Base-by-base conservation (phyloP, 2,888 invertebrate species). In the Tinea trinotella region DNA sequence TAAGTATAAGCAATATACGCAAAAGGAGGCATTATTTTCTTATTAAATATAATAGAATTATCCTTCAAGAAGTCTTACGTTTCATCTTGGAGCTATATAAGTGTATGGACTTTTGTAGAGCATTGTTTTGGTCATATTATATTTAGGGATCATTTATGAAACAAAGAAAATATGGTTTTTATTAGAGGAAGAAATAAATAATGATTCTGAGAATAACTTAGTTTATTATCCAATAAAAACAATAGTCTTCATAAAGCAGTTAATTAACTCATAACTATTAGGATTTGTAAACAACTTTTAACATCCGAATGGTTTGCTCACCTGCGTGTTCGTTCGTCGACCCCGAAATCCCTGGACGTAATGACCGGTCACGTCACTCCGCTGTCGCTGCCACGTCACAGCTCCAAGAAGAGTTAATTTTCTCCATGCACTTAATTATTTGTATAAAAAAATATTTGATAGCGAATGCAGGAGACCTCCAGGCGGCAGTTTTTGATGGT, bases 321-420 rank as follows among this genome's bases (percentile, higher is more conserved):
- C 46, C 46, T 46, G 46, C 19, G 15, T 17, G 46, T 46, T 19
- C 19, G 46, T 46, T 19, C 46, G 46, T 46, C 46, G 46, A 46
- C 46, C 46, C 19, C 46, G 3, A 19, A 46, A 19, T 19, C 46
- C 46, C 19, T 46, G 19, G 13, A 12, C 46, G 56, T 79, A 78
- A 81, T 79, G 71, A 71, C 65, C 61, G 68, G 69, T 59, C 74
- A 68, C 77, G 78, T 81, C 82, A 79, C 66, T 76, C 70, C 56
- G 60, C 70, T 67, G 75, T 76, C 78, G 64, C 62, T 59, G 63
- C 56, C 44, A 67, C 70, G 72, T 75, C 74, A 71, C 64, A 64
- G 64, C 60, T 17, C 61, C 57, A 61, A 69, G 76, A 80, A 66
- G 70, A 80, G 79, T 78, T 81, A 79, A 83, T 82, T 80, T 77